Base-by-base conservation (phyloP, 2,888 invertebrate species). In the Falcaria lacertinaria region DNA sequence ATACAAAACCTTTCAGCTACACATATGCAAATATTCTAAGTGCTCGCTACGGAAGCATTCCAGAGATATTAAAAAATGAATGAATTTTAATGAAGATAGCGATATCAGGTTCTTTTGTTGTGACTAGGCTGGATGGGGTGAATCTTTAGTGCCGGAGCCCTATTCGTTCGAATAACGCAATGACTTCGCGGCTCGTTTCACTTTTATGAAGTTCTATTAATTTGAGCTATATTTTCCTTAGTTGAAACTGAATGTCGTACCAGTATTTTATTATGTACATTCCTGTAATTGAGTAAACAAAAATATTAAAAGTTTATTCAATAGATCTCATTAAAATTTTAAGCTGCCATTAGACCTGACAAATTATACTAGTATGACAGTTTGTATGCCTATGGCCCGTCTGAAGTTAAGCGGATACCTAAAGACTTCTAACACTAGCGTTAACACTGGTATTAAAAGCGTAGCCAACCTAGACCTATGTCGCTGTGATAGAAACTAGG, bases 121-220 rank as follows among this genome's bases (percentile, higher is more conserved):
- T 84, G 80, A 79, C 57, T 50, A 62, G 60, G 51, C 51, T 64
- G 70, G 69, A 56, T 73, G 79, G 79, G 75, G 80, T 67, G 85
- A 80, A 82, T 80, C 76, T 81, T 86, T 88, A 88, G 88, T 87
- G 87, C 81, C 73, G 75, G 74, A 79, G 82, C 83, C 80, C 84
- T 80, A n/a, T n/a, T n/a, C n/a, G 79, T 80, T 73, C 69, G 71
- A 82, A 84, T 88, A 87, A 88, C 86, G 86, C 87, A 80, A 88
- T 80, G 87, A 80, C 78, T 81, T 85, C 74, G 80, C 80, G 84
- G 73, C 83, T 87, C 87, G 86, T 89, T 88, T 84, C 82, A 82
- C 85, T 82, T 87, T 82, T 83, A 86, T 85, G 83, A 80, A 86
- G 87, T 84, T 86, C 85, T 72, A 74, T 79, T 73, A 78, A 78